Conservation (phyloP, 2,888 invertebrate species). For the Chrysodeixis includens region DNA sequence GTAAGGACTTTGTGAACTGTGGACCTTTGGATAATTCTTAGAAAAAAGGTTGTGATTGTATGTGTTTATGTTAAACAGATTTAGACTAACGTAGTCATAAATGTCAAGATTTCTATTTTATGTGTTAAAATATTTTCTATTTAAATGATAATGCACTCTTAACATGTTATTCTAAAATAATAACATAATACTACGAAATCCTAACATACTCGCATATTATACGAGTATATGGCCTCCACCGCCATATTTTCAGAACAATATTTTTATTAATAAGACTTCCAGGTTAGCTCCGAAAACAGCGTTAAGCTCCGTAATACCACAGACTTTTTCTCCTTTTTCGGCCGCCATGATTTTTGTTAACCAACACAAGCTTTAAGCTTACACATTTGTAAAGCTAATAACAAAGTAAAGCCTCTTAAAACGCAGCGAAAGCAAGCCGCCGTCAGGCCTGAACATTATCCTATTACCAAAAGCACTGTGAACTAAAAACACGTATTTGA, state of each 20-base stretch:
- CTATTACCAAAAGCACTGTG: slow-evolving; percentile 36
- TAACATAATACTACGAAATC: too few species aligned
- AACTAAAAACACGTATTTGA: slow-evolving; percentile 16
- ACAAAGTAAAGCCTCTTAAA: slow-evolving; percentile 56
- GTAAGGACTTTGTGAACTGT: not conserved
- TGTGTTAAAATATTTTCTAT: too few species aligned
- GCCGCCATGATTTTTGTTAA: slow-evolving; percentile 61
- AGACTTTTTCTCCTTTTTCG: slow-evolving; percentile 62
- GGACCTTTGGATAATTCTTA: not conserved
- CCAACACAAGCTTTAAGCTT: slow-evolving; percentile 64
- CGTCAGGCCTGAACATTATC: slow-evolving; percentile 32
- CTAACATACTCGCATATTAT: too few species aligned
- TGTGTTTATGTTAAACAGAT: too few species aligned
- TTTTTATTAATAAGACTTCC: slow-evolving; percentile 70
- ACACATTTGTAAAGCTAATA: slow-evolving; percentile 67
- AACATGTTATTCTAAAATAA: too few species aligned
- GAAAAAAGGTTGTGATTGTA: not conserved
- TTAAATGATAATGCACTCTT: too few species aligned
- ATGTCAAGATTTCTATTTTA: too few species aligned
- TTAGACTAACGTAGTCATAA: too few species aligned
- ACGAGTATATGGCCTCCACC: slow-evolving; percentile 19
- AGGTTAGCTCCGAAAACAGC: slow-evolving; percentile 59
- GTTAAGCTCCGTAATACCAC: slow-evolving; percentile 63
- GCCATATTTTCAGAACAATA: slow-evolving; percentile 61
- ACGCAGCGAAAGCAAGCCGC: slow-evolving; percentile 32